Evolutionary conservation across 2,797 vertebrate species (phyloP).

Genomic region (Todus mexicanus): DNA sequence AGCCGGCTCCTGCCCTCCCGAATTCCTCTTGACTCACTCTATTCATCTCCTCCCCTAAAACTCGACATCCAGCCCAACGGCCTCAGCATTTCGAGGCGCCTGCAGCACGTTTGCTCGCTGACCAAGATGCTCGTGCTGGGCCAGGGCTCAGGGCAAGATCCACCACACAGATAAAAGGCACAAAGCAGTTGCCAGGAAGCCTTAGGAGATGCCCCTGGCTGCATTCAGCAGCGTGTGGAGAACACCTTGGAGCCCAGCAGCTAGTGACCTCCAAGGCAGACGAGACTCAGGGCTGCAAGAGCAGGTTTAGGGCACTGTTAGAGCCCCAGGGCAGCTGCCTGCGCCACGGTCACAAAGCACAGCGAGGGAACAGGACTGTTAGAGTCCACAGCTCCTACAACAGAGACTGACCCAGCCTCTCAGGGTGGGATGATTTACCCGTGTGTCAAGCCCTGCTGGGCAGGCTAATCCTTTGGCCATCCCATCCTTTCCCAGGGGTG

Average conservation of each 20-base stretch:
- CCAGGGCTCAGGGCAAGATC: neutral
- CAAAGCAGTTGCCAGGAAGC: neutral
- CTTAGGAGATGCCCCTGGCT: neutral
- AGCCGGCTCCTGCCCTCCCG: neutral
- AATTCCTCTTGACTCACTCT: neutral
- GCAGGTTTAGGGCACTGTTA: neutral
- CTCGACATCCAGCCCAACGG: neutral
- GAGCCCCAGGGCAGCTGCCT: neutral
- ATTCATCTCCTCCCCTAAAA: neutral
- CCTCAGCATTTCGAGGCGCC: neutral
- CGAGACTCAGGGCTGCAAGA: neutral
- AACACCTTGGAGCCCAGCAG: accelerated
- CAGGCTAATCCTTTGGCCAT: neutral
- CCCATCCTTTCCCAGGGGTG: neutral
- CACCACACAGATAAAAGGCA: accelerated
- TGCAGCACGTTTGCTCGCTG: neutral
- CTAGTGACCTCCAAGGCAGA: neutral
- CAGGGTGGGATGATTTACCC: neutral
- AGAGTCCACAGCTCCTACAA: neutral
- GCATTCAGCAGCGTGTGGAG: neutral
- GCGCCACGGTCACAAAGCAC: neutral
- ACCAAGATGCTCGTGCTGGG: neutral
- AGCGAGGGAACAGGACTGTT: neutral
- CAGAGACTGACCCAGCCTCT: neutral
- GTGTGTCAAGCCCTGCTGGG: neutral